Conservation (phyloP, 2,797 vertebrate species). For the Lycodopsis pacificus region DNA sequence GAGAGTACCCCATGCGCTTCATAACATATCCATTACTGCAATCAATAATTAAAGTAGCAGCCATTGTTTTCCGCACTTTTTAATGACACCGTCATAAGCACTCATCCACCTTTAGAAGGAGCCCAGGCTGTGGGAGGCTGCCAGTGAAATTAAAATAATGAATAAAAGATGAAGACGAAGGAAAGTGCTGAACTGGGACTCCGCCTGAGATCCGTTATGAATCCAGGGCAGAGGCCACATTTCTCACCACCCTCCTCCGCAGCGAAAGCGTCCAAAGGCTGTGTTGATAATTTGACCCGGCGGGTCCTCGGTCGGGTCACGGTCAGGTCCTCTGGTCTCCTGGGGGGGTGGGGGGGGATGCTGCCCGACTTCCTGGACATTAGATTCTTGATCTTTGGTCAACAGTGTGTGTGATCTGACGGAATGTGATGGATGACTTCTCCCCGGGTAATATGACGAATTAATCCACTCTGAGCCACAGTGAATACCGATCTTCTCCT, state of each 20-base stretch:
- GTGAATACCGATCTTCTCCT: slow-evolving; percentile 40
- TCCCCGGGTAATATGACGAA: slow-evolving; percentile 46
- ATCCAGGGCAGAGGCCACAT: slow-evolving; percentile 51
- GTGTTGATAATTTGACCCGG: slow-evolving; percentile 56
- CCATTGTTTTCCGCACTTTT: slow-evolving; percentile 60
- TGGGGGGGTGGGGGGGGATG: neutral
- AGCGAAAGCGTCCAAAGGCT: slow-evolving; percentile 15
- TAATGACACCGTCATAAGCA: slow-evolving; percentile 64
- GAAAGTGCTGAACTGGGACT: slow-evolving; percentile 68
- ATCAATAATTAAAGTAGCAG: slow-evolving; percentile 72
- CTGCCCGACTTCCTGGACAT: slow-evolving; percentile 57
- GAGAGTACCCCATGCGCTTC: neutral
- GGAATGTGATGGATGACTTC: slow-evolving; percentile 64
- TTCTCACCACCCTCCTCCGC: slow-evolving; percentile 24
- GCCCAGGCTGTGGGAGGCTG: slow-evolving; percentile 43
- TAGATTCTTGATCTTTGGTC: slow-evolving; percentile 57
- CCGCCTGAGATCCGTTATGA: slow-evolving; percentile 53
- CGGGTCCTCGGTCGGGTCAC: slow-evolving; percentile 35
- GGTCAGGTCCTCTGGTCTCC: slow-evolving; percentile 46
- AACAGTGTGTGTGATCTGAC: slow-evolving; percentile 51
- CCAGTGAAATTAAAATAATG: slow-evolving; percentile 73
- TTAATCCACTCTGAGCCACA: slow-evolving; percentile 29
- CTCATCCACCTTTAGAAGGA: slow-evolving; percentile 54
- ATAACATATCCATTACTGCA: slow-evolving; percentile 44
- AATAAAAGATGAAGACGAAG: slow-evolving; percentile 77